Evolutionary conservation across 2,888 invertebrate species (phyloP), one percentile per base, ranked within the genome.

Genomic region (Drosophila neotestacea): DNA sequence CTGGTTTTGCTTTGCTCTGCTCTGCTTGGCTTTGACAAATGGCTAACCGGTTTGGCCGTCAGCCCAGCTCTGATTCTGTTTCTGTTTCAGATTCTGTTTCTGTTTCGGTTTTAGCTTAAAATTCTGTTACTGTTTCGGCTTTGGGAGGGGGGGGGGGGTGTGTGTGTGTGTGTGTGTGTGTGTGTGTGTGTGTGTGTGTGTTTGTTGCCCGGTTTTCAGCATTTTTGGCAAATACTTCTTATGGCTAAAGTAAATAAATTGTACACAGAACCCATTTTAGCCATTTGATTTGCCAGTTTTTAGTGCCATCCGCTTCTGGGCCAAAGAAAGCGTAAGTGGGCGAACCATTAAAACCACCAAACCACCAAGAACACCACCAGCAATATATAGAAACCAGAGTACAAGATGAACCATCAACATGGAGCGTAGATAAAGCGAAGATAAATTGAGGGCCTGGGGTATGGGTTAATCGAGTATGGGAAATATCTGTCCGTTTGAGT

Each of bases 11-110:
- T 74, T 60, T 73, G 70, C 70, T 65, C 55, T 56, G 51, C 65
- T 79, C 66, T 68, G 75, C 66, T 59, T 75, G 71, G 73, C 71
- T 73, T 85, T 85, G 85, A 81, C 84, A 84, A 84, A 84, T 85
- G 83, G 83, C 79, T 66, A 84, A 84, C 85, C 85, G 83, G 83
- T 83, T 77, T 83, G 80, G 81, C 78, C 85, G 79, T 85, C 79
- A 69, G 84, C 83, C 81, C 74, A 78, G 69, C 80, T 71, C 55
- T 55, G 62, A 62, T 54, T 70, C 47, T 50, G 58, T 46, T 50
- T 51, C 66, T 54, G 63, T 52, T 38, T 34, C 61, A 36, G 34
- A 42, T 46, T 54, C 61, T 42, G 34, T 51, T 47, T 54, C 62
- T 55, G 62, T 62, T 60, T 56, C 48, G 27, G 56, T 58, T 73